Base-by-base conservation (phyloP, 92 coral and sea anemone species). In the Epizoanthus stellaris region DNA sequence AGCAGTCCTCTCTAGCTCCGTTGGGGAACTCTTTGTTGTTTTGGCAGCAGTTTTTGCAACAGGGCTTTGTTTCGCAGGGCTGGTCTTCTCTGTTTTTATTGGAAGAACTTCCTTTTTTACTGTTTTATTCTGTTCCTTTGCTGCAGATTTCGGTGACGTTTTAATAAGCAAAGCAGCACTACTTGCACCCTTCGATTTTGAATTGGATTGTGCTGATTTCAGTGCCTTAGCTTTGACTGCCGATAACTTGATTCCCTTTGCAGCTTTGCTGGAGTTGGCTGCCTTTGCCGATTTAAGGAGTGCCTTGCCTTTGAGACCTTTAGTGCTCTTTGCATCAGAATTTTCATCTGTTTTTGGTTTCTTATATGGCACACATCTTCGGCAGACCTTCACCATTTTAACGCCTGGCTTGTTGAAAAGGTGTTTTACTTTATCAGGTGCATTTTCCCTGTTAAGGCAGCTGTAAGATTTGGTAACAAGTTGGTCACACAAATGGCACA, bases 391-490 rank as follows among this genome's bases (percentile, higher is more conserved):
- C 38, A 97, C 92, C 73, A 93, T 86, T 60, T 96, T 95, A 66
- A 93, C 83, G 19, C 92, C 97, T 25, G 95, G 89, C 61, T 79
- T 79, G 40, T 90, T 88, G 75, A 97, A 97, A 8, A 91, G 94
- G 38, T 93, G 90, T 63, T 81, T 84, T 38, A 97, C 91, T 69
- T 86, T 97, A n/a, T 93, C 95, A 6, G 99, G 99, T 0, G 99
- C 98, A 67, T 84, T 93, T 4, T 97, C 98, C 47, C 92, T 89
- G 69, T 92, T 91, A 82, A 94, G 95, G 58, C 99, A 97, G 67
- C 98, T 93, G 93, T 97, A 97, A 19, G 98, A 95, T 66, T 97
- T 97, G 42, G 98, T 95, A 82, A 97, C 99, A 30, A 95, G 95
- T 11, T 82, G 87, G 36, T 94, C 88, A 42, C 99, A 97, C 42